Conservation (phyloP, 2,888 invertebrate species). For the Diplazon laetatorius region DNA sequence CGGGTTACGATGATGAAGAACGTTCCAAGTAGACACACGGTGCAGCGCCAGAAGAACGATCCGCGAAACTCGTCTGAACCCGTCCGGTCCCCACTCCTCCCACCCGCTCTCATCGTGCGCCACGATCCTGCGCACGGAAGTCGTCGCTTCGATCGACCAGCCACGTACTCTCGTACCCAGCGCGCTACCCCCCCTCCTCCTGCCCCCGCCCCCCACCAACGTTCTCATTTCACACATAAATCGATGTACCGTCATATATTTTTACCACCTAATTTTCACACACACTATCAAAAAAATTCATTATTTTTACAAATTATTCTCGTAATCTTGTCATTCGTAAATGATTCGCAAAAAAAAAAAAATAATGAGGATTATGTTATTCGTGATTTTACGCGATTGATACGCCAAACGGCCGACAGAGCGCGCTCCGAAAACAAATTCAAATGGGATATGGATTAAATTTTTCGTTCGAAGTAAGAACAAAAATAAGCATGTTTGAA, state of each 20-base stretch:
- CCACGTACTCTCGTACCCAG: constrained; percentile 67
- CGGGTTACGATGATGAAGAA: constrained; percentile 77
- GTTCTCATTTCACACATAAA: too few species aligned
- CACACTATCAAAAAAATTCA: too few species aligned
- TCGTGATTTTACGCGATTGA: background rate
- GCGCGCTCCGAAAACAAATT: constrained; percentile 5
- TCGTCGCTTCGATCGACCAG: constrained; percentile 69
- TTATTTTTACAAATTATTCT: too few species aligned
- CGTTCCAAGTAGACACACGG: constrained; percentile 73
- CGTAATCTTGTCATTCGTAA: background rate
- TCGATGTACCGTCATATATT: too few species aligned
- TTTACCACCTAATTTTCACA: too few species aligned
- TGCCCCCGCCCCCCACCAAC: too few species aligned
- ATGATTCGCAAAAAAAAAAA: background rate
- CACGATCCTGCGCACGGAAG: constrained; percentile 71
- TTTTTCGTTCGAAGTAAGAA: background rate
- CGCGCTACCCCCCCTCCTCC: background rate
- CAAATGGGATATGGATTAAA: constrained; percentile 6
- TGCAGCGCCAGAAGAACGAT: constrained; percentile 72
- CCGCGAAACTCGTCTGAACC: too few species aligned
- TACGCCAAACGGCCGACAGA: background rate
- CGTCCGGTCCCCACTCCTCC: constrained; percentile 70
- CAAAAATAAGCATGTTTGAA: background rate
- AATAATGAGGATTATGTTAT: background rate
- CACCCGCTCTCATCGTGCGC: constrained; percentile 58